Evolutionary conservation across 2,797 vertebrate species (phyloP).

Genomic region (Melanotaenia maccullochi): DNA sequence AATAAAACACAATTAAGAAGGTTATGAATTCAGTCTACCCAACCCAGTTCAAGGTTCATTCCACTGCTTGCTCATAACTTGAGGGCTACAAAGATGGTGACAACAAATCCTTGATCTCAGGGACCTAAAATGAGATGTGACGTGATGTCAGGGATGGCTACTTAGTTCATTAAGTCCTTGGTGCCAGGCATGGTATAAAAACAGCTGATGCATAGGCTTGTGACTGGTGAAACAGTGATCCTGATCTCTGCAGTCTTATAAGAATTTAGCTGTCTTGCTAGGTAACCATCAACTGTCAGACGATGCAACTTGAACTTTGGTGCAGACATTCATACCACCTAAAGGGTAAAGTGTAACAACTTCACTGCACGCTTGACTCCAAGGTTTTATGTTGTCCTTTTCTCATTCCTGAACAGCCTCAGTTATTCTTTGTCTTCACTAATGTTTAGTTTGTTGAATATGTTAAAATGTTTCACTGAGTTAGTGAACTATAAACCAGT

Average conservation of each 20-base stretch:
- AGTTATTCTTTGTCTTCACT: too few relatives aligned
- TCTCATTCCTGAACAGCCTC: neutral
- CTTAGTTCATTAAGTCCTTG: neutral
- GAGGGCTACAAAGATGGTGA: neutral
- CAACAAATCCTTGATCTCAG: neutral
- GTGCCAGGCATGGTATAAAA: neutral
- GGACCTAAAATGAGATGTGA: neutral
- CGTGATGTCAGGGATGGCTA: neutral
- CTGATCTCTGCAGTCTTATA: neutral
- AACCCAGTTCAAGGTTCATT: neutral
- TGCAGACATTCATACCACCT: neutral
- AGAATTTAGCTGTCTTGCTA: neutral
- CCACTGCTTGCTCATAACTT: neutral
- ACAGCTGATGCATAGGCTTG: neutral
- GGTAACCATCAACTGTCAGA: neutral
- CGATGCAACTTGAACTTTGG: too few relatives aligned
- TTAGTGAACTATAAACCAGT: neutral
- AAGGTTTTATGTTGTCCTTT: neutral
- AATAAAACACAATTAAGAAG: neutral
- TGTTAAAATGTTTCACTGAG: neutral
- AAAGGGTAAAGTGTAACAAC: neutral
- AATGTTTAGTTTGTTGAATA: neutral
- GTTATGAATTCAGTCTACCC: neutral
- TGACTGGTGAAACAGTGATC: neutral
- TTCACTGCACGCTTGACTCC: neutral